Base-by-base conservation (phyloP, 1,140 invertebrate species). In the Saccostrea echinata region DNA sequence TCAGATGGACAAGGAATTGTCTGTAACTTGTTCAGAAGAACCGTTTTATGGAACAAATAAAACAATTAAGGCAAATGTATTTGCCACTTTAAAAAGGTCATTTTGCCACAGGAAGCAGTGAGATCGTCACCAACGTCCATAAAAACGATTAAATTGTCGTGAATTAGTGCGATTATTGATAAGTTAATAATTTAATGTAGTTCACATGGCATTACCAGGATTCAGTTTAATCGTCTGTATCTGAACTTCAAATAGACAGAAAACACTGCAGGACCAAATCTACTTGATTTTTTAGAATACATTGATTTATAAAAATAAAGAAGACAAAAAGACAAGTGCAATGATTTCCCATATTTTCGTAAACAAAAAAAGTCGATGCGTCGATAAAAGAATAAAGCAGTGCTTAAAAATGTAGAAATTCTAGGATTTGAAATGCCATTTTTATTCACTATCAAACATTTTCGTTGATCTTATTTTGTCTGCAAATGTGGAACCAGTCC, bases 1-100 rank as follows among this genome's bases (percentile, higher is more conserved):
- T 76, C 68, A 30, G 68, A 76, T 76, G 68, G 68, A 30, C 68
- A 13, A 11, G 68, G 68, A 76, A 27, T 76, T 76, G 68, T 30
- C 68, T 76, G 27, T 76, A 76, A 76, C 68, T 76, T 27, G 68
- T 76, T 76, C 68, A 16, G 68, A 76, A 76, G 68, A 76, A 76
- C 68, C 13, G 68, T 27, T 76, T 76, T 27, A 30, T 27, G 68
- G 68, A 27, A 76, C 24, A 24, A 30, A 16, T 27, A 13, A 76
- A 30, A 76, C 68, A 76, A 76, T 76, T 76, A 76, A 12, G 27
- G 68, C 68, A 76, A 30, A 76, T 30, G 27, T 76, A 76, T 76
- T 76, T 76, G 68, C 68, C 68, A 76, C 68, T 76, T 76, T 76
- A 76, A 76, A 76, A 76, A 76, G 68, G 68, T 76, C 68, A 76